A percentile compares a stretch with the other conserved stretches of the same genome.
Conservation (phyloP, 2,888 invertebrate genomes). For the Myathropa florea region DNA sequence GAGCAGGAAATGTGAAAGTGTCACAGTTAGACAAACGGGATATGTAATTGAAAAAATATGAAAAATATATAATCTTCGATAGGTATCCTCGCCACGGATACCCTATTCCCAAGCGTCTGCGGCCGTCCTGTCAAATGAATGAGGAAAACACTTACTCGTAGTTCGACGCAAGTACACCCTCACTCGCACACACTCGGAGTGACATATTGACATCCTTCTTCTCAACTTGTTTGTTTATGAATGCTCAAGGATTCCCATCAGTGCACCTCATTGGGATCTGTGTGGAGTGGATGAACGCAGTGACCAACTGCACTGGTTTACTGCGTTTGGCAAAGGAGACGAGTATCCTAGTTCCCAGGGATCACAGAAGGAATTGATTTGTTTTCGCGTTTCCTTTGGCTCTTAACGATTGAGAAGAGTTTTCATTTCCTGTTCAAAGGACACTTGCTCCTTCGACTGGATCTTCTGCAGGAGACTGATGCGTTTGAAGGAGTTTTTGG, state of each 20-base stretch:
- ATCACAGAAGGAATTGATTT: conserved; percentile 34
- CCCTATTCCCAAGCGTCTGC: conserved; percentile 41
- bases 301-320: conserved; percentile 27
- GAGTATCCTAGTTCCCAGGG: conserved; percentile 39
- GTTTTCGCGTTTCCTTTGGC: conserved; percentile 30
- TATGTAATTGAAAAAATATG: conserved; percentile 66
- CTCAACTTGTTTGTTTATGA: conserved; percentile 46
- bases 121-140: conserved; percentile 22
- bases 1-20: conserved; percentile 66
- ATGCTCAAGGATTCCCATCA: conserved; percentile 38
- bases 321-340: background rate
- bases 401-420: conserved; percentile 5
- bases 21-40: conserved; percentile 66
- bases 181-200: conserved; percentile 15
- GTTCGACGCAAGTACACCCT: conserved; percentile 36
- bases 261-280: conserved; percentile 27
- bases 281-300: background rate
- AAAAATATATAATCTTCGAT: conserved; percentile 57
- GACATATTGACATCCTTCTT: conserved; percentile 49
- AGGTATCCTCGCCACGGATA: conserved; percentile 73
- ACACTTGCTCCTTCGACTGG: conserved; percentile 29
- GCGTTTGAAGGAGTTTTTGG: conserved; percentile 16
- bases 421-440: conserved; percentile 48
- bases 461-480: background rate
- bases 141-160: conserved; percentile 40